Percentiles rank a stretch among this genome's conserved stretches.
Evolutionary conservation across 2,888 invertebrate species (phyloP).

Genomic region (Thereva unica): DNA sequence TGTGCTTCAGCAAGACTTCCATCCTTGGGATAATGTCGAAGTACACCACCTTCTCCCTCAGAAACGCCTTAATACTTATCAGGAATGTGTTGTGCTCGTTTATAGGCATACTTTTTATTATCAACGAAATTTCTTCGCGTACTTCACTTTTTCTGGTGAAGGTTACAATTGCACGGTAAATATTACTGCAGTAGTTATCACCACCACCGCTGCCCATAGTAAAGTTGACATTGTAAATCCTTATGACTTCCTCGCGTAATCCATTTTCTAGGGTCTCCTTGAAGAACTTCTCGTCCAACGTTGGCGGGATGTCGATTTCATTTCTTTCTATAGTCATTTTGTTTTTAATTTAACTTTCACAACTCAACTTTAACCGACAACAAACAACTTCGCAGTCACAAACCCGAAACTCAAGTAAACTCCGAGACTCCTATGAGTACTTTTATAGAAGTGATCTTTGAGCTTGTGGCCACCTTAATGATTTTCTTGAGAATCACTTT

Average conservation of each 20-base stretch:
- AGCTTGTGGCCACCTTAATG: too few species aligned
- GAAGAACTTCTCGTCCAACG: constrained; percentile 50
- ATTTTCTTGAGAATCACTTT: too few species aligned
- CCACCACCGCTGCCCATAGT: constrained; percentile 52
- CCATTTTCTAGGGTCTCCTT: constrained; percentile 53
- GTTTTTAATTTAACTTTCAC: not conserved
- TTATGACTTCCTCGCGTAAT: constrained; percentile 44
- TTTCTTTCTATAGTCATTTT: constrained; percentile 30
- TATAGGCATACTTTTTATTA: constrained; percentile 54
- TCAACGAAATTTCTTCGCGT: constrained; percentile 52
- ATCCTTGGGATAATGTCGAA: constrained; percentile 57
- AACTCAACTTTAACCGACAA: too few species aligned
- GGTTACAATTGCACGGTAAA: constrained; percentile 53
- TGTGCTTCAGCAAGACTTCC: constrained; percentile 54
- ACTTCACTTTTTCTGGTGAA: constrained; percentile 50
- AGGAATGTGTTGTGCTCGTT: constrained; percentile 57
- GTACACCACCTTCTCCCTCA: constrained; percentile 59
- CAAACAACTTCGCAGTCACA: too few species aligned
- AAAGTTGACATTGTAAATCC: constrained; percentile 52
- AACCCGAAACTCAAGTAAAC: too few species aligned
- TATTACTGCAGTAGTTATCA: constrained; percentile 56
- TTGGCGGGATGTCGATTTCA: constrained; percentile 44
- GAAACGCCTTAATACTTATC: constrained; percentile 58
- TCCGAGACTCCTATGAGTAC: too few species aligned
- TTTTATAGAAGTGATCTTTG: too few species aligned